Conservation (phyloP, 2,797 vertebrate genomes). For the Phylloscopus collybita region DNA sequence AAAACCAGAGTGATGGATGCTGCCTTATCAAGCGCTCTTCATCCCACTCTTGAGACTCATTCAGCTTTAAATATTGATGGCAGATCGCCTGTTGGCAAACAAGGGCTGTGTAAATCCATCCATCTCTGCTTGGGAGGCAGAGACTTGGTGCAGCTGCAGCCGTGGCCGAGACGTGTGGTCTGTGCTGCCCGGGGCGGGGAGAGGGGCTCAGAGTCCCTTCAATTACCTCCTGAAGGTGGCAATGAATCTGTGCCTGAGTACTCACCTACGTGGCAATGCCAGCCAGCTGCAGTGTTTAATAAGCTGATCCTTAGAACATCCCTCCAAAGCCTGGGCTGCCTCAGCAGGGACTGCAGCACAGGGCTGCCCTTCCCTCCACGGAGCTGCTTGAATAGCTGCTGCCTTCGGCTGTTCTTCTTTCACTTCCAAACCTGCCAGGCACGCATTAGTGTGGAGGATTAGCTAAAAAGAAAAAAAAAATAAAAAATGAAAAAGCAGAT, state of each 20-base stretch:
- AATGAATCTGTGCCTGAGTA: background rate
- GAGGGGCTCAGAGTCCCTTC: background rate
- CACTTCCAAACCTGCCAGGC: background rate
- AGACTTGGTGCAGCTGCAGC: background rate
- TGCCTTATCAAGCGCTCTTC: constrained; percentile 42
- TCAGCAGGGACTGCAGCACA: background rate
- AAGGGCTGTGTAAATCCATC: background rate
- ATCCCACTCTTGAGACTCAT: constrained; percentile 57
- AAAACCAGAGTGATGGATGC: constrained; percentile 46
- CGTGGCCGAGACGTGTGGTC: background rate
- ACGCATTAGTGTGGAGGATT: background rate
- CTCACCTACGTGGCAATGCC: background rate
- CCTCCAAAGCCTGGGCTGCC: background rate
- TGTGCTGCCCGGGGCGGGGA: background rate
- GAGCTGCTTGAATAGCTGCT: background rate
- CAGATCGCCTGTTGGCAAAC: constrained; percentile 27
- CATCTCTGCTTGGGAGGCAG: background rate
- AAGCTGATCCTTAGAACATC: background rate
- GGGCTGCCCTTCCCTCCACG: background rate
- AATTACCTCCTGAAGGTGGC: background rate
- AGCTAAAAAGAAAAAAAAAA: background rate
- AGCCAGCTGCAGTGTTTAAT: background rate
- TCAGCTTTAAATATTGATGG: constrained; percentile 59
- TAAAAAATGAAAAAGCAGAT: background rate
- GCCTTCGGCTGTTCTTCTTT: background rate